A percentile compares a stretch with the other conserved stretches of the same genome.
Evolutionary conservation across 2,797 vertebrate species (phyloP).

Genomic region (Podarcis lilfordi): DNA sequence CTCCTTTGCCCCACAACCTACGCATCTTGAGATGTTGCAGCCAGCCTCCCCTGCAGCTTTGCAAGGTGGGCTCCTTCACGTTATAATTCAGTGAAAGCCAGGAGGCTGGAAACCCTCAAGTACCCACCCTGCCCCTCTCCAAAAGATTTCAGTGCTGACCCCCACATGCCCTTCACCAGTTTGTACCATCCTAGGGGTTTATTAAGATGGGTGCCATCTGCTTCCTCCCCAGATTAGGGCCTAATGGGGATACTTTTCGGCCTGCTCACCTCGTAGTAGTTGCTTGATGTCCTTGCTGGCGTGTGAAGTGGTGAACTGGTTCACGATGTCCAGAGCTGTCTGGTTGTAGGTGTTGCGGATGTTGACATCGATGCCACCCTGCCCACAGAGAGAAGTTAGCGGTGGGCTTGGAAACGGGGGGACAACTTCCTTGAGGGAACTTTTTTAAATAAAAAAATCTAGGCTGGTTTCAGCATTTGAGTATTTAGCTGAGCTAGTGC

Average conservation of each 20-base stretch:
- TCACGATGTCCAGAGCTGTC: slow-evolving; percentile 95
- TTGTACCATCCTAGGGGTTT: neutral
- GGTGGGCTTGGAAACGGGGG: neutral
- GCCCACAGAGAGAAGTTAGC: neutral
- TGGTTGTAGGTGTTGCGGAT: slow-evolving; percentile 96
- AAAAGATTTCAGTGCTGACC: neutral
- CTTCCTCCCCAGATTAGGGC: neutral
- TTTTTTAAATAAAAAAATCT: neutral
- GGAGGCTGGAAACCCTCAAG: neutral
- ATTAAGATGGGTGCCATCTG: neutral
- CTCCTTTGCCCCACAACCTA: neutral
- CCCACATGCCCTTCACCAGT: neutral
- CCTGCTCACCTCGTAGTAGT: slow-evolving; percentile 88
- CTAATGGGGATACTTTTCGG: neutral
- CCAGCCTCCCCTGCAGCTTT: neutral
- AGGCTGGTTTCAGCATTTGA: neutral
- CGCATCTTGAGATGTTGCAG: neutral
- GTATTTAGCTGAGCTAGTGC: neutral
- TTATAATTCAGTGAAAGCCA: neutral
- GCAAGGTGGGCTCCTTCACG: neutral
- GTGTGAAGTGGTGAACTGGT: slow-evolving; percentile 95
- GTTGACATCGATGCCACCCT: slow-evolving; percentile 86
- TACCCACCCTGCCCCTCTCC: neutral
- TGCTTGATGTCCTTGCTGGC: slow-evolving; percentile 98
- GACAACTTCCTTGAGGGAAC: neutral